Base-by-base conservation (phyloP, 1,140 invertebrate genomes). In the Lordiphosa mommai region DNA sequence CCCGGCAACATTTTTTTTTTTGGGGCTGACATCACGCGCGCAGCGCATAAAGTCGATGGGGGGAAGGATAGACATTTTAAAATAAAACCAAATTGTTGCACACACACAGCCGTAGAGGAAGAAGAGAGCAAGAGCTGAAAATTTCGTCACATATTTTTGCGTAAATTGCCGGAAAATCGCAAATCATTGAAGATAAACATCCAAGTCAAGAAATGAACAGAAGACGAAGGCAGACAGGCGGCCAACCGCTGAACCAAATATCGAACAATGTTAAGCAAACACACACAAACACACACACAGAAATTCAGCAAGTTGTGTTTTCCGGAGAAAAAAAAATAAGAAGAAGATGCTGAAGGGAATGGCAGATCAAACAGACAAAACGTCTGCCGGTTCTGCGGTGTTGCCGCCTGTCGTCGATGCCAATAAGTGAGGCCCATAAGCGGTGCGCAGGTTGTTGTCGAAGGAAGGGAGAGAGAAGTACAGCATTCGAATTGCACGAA, bases 101-200 rank as follows among this genome's bases (percentile, higher is more conserved):
- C 6, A 38, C n/a, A 20, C 9, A 43, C 0, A 34, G 4, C 14
- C 3, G 36, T 1, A 9, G 1, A 23, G 20, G 13, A 1, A 16
- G n/a, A 10, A 12, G 29, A 17, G 8, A 33, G 17, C 12, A 44
- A 37, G 30, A 34, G 58, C 57, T 55, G 58, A 84, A 84, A 23
- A 84, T 84, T 84, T 84, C 77, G 77, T 84, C 77, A 84, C 77
- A 84, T 84, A 84, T 84, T 84, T 84, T 84, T 84, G 77, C 72
- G 77, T 84, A 84, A 84, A 84, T 84, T 84, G 77, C 77, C 77
- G 77, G 77, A 84, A 84, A 84, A 84, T 84, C 77, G 77, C 77
- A 84, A 82, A 82, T 82, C 76, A 84, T 84, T 72, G 77, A 57
- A 84, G 77, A 84, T 84, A 84, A 84, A 84, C 77, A 84, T 84